phyloP scores from a whole-genome alignment of 2,888 invertebrate species.

The Peribatodes rhomboidaria region DNA sequence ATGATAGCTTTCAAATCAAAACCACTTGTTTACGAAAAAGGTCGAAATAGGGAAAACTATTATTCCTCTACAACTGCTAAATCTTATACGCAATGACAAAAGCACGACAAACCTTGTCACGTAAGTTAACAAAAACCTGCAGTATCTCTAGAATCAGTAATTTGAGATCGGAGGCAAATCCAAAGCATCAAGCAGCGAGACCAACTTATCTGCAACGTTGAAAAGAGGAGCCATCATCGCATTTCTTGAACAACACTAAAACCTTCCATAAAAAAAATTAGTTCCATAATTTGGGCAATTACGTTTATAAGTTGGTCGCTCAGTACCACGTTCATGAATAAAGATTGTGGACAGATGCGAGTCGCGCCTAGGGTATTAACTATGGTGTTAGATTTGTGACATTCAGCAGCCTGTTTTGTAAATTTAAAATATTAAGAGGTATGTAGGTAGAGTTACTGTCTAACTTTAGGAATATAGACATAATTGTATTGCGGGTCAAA shows the following conservation, averaged over 20 bases:
- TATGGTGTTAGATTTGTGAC: constrained; percentile 8
- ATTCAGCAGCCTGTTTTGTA: constrained; percentile 6
- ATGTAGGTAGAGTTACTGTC: background rate
- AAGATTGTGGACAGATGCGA: constrained; percentile 63
- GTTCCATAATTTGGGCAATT: constrained; percentile 35
- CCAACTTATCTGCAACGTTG: background rate
- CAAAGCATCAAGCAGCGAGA: constrained; percentile 31
- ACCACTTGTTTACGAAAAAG: background rate
- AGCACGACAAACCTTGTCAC: constrained; percentile 26
- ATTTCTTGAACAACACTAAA: background rate
- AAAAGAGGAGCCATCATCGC: background rate
- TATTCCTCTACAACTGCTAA: background rate
- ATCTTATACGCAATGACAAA: background rate
- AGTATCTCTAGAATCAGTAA: constrained; percentile 67
- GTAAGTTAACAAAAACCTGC: constrained; percentile 30
- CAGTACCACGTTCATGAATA: constrained; percentile 52
- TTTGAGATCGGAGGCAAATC: constrained; percentile 72
- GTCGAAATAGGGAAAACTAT: background rate
- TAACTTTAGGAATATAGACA: no score
- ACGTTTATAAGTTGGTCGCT: background rate
- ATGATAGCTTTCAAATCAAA: no score
- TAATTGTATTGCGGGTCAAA: no score
- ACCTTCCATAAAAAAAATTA: constrained; percentile 8
- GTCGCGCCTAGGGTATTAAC: constrained; percentile 61
- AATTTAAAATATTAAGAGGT: background rate